A percentile compares a stretch with the other conserved stretches of the same genome.
These are phyloP conservation scores for Agonopterix subpropinquella DNA, from an alignment of 2,888 invertebrate genomes.

Conservation along the genomic window DNA sequence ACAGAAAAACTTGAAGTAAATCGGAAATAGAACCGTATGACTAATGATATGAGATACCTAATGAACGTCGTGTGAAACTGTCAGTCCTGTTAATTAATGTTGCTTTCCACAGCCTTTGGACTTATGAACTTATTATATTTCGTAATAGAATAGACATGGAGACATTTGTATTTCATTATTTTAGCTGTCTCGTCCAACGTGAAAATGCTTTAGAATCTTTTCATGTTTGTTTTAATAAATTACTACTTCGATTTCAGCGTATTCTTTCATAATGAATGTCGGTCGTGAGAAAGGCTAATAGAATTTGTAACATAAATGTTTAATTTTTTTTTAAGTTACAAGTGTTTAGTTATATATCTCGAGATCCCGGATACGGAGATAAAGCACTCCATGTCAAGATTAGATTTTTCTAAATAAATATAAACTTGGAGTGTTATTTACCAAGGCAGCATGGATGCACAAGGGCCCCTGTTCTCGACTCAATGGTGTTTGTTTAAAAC, in stretches of 20 bases:
- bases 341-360: constrained; percentile 26
- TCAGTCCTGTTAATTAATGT: constrained; percentile 62
- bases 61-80: constrained; percentile 65
- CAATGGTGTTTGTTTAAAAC: constrained; percentile 65
- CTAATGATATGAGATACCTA: constrained; percentile 54
- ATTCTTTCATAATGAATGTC: background rate
- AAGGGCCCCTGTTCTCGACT: constrained; percentile 48
- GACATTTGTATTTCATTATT: constrained; percentile 55
- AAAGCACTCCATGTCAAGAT: constrained; percentile 55
- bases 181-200: constrained; percentile 34
- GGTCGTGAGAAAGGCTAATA: constrained; percentile 57
- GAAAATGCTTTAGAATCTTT: constrained; percentile 44
- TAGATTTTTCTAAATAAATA: constrained; percentile 61
- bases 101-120: constrained; percentile 32
- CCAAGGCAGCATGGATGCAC: constrained; percentile 39
- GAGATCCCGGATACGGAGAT: constrained; percentile 55
- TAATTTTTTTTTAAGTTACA: constrained; percentile 31
- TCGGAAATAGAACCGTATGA: constrained; percentile 66
- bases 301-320: constrained; percentile 28
- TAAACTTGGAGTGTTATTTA: constrained; percentile 39
- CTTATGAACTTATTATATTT: constrained; percentile 22
- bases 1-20: constrained; percentile 56
- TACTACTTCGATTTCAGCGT: constrained; percentile 1
- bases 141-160: constrained; percentile 39
- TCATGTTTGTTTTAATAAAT: constrained; percentile 23